Evolutionary conservation across 1,140 invertebrate species (phyloP), one percentile per base, ranked within the genome.

Genomic region (Trigoniulus corallinus): DNA sequence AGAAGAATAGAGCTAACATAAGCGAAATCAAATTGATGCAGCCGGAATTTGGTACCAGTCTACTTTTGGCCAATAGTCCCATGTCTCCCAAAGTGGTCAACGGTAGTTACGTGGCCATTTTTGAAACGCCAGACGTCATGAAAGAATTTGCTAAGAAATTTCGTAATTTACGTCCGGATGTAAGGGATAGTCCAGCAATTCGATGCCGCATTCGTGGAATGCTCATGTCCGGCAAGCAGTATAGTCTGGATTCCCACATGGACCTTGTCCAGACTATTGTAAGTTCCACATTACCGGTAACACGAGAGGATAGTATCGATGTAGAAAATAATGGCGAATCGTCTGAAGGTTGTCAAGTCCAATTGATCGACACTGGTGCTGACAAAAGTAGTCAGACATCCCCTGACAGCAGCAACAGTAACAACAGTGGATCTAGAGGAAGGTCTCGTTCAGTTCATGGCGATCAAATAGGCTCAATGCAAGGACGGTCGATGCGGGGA

Each of bases 31-130:
- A 58, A 54, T 77, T 72, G 64, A 79, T 84, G 43, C 77, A 69
- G 48, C 60, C 84, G 53, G 79, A 86, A 44, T 96, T 94, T 61
- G 91, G 92, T 10, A 91, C 92, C 15, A 95, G 89, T 64, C 70
- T 98, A 18, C 67, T 98, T 23, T 81, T 93, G 10, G 69, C 69
- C 56, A 95, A 96, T 65, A 88, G 86, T 22, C 92, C 92, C 1
- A 89, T 94, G 80, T 94, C 89, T 23, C 92, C 93, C 0, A 96
- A 96, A 70, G 85, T 98, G 20, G 87, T 96, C 4, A 95, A 96
- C 60, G 93, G 88, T 0, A 94, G 87, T 55, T 96, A 93, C 68
- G 91, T 85, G 0, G 92, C 91, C 4, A 83, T 97, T 53, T 91
- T 92, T 60, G 91, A 97, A 61, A 83, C 84, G 27, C 81, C 79